A percentile compares a stretch with the other conserved stretches of the same genome.
These are phyloP conservation scores for Rotaria sp. DNA, from an alignment of 2,888 invertebrate species.

Conservation along the genomic window DNA sequence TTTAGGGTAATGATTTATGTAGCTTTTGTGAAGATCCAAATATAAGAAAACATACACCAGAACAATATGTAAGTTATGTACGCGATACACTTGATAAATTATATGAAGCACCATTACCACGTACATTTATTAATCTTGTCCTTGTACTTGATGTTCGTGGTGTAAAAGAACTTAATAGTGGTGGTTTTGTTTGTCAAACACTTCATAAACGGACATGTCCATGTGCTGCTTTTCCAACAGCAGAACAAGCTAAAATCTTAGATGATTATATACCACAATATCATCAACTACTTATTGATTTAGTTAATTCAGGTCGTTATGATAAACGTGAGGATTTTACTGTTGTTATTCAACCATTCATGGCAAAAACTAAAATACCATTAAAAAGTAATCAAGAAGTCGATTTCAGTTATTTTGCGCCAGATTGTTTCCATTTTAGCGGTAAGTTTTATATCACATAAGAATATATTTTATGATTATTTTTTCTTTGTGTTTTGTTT, in stretches of 20 bases:
- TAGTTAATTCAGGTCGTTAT: slow-evolving; percentile 48
- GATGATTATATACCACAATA: slow-evolving; percentile 44
- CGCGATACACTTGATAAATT: slow-evolving; percentile 47
- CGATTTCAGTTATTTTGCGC: slow-evolving; percentile 49
- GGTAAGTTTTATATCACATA: slow-evolving; percentile 40
- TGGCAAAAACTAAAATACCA: slow-evolving; percentile 46
- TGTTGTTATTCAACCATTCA: slow-evolving; percentile 52
- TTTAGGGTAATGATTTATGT: slow-evolving; percentile 19
- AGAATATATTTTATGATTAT: background rate
- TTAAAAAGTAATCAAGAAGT: slow-evolving; percentile 42
- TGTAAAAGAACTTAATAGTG: slow-evolving; percentile 43
- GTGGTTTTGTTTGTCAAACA: slow-evolving; percentile 45
- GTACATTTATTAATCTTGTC: slow-evolving; percentile 51
- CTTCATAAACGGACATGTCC: slow-evolving; percentile 45
- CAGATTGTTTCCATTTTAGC: slow-evolving; percentile 53
- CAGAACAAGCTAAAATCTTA: slow-evolving; percentile 31
- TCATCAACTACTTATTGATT: slow-evolving; percentile 44
- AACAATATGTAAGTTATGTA: slow-evolving; percentile 45
- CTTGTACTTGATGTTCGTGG: slow-evolving; percentile 49
- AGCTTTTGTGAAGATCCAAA: slow-evolving; percentile 30
- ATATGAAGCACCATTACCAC: slow-evolving; percentile 48
- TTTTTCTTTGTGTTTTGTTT: background rate
- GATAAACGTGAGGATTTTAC: slow-evolving; percentile 48
- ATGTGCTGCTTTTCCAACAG: slow-evolving; percentile 42
- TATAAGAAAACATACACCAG: slow-evolving; percentile 44